Conservation (phyloP, 2,888 invertebrate species). For the Molanna angustata region DNA sequence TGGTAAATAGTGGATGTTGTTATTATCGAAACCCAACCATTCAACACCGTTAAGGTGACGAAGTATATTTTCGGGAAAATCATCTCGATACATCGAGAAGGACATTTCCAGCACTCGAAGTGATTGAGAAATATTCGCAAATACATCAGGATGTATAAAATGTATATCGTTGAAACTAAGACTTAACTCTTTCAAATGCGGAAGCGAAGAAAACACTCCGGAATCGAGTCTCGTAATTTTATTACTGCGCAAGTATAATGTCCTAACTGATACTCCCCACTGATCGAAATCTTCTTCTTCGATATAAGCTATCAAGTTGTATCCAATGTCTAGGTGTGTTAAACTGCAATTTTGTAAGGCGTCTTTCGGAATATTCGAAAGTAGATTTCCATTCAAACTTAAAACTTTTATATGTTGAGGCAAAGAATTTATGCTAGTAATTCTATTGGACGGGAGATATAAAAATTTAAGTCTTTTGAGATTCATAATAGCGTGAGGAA, state of each 20-base stretch:
- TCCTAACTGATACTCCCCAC: conserved; percentile 78
- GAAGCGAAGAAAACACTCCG: conserved; percentile 69
- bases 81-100: conserved; percentile 77
- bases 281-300: conserved; percentile 71
- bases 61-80: conserved; percentile 73
- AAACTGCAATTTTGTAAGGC: conserved; percentile 69
- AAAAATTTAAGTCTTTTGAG: conserved; percentile 72
- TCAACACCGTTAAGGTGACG: conserved; percentile 70
- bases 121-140: conserved; percentile 71
- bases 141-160: conserved; percentile 77
- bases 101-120: conserved; percentile 83
- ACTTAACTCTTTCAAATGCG: conserved; percentile 81
- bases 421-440: conserved; percentile 59
- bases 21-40: conserved; percentile 86
- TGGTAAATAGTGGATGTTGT: conserved; percentile 75
- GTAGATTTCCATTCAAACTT: conserved; percentile 77
- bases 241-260: conserved; percentile 80
- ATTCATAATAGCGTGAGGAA: conserved; percentile 68
- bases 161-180: conserved; percentile 88
- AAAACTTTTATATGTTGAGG: conserved; percentile 71
- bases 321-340: conserved; percentile 84
- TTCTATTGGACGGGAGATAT: conserved; percentile 77
- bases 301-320: conserved; percentile 79
- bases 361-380: conserved; percentile 67
- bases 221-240: conserved; percentile 70